Evolutionary conservation across 2,797 vertebrate species (phyloP).

Genomic region (Siniperca undulata): DNA sequence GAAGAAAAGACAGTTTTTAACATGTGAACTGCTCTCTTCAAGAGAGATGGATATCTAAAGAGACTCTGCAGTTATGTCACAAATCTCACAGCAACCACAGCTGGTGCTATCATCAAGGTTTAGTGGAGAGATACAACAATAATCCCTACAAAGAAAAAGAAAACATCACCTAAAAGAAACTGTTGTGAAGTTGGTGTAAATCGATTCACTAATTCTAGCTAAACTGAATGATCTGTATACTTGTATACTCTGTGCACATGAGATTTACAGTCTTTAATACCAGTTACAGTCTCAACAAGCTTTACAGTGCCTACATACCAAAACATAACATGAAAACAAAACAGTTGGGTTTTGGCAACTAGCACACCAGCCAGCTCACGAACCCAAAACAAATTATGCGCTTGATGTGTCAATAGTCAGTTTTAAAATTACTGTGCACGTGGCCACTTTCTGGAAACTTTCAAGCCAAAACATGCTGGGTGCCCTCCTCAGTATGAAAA

Average conservation of each 20-base stretch:
- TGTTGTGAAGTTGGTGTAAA: neutral
- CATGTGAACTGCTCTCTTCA: neutral
- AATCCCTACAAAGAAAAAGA: neutral
- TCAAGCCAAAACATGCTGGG: neutral
- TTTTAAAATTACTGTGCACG: conserved; percentile 6
- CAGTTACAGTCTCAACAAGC: neutral
- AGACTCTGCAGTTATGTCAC: neutral
- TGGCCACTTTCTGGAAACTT: neutral
- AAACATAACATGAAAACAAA: conserved; percentile 33
- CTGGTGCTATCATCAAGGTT: neutral
- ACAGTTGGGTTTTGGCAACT: conserved; percentile 21
- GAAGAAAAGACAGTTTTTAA: neutral
- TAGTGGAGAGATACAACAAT: neutral
- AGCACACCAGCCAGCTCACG: neutral
- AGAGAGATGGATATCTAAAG: neutral
- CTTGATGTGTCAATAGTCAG: conserved; percentile 20
- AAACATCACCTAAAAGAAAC: neutral
- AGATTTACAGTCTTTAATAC: neutral
- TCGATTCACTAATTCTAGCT: neutral
- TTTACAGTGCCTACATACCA: neutral
- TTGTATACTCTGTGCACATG: no score
- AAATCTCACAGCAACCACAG: neutral
- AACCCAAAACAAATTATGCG: conserved; percentile 11
- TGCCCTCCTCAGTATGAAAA: neutral
- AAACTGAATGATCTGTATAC: neutral